Conservation (phyloP, 2,888 invertebrate species). For the Metallyticus violacea region DNA sequence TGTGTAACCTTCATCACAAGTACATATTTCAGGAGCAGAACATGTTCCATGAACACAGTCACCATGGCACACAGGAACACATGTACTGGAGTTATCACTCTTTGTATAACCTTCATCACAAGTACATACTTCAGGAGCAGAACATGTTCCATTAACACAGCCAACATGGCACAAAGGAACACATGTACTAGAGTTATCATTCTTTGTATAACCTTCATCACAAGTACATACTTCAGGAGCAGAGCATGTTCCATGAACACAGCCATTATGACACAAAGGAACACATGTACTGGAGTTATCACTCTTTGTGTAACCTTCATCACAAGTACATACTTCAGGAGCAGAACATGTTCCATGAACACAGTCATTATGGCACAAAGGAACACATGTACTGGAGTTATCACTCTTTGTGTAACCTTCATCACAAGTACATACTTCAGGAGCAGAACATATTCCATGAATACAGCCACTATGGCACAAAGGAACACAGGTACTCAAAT, state of each 20-base stretch:
- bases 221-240: neutral
- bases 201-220: neutral
- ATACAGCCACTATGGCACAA: neutral
- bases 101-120: conserved; percentile 39
- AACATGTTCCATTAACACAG: neutral
- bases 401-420: neutral
- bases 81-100: conserved; percentile 34
- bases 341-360: conserved; percentile 43
- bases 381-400: neutral
- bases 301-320: neutral
- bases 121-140: conserved; percentile 39
- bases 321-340: conserved; percentile 6
- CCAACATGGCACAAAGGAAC: neutral
- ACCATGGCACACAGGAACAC: conserved; percentile 44
- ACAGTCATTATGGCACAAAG: neutral
- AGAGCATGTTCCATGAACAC: neutral
- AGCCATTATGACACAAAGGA: neutral
- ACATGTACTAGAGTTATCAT: neutral
- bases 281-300: neutral
- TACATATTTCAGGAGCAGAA: conserved; percentile 33
- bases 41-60: conserved; percentile 30
- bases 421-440: conserved; percentile 39
- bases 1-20: conserved; percentile 39
- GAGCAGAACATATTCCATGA: neutral
- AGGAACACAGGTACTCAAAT: neutral